Evolutionary conservation across 2,888 invertebrate species (phyloP).

Genomic region (Sinotaia quadrata): DNA sequence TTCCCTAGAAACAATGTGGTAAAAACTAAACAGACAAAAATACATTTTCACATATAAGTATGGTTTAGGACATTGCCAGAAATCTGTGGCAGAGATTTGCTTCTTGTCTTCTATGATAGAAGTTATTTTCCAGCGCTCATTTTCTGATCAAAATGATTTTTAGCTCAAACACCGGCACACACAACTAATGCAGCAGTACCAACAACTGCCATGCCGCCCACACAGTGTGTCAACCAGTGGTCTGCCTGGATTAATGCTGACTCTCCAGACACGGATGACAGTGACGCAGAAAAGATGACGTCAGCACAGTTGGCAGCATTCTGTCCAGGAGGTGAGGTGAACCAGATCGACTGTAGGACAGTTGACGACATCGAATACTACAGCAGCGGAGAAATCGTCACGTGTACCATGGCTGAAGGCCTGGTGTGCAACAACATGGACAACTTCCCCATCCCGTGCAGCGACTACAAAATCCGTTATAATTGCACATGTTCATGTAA

Average conservation of each 20-base stretch:
- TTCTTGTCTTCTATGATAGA: too few relatives aligned
- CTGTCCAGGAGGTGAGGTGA: constrained; percentile 56
- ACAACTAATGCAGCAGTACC: not conserved
- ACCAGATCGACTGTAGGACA: constrained; percentile 61
- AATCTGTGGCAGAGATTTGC: too few relatives aligned
- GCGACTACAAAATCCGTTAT: constrained; percentile 59
- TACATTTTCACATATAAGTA: too few relatives aligned
- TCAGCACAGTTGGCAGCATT: constrained; percentile 43
- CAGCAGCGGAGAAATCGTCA: constrained; percentile 48
- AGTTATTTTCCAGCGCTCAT: too few relatives aligned
- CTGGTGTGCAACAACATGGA: constrained; percentile 77
- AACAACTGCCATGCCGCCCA: not conserved
- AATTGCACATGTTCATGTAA: constrained; percentile 56
- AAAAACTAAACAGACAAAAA: too few relatives aligned
- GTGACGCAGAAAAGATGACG: constrained; percentile 49
- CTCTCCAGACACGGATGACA: constrained; percentile 42
- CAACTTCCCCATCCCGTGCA: constrained; percentile 44
- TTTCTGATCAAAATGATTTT: too few relatives aligned
- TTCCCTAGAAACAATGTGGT: too few relatives aligned
- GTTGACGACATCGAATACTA: constrained; percentile 45
- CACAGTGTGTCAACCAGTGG: constrained; percentile 40
- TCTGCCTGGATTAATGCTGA: constrained; percentile 54
- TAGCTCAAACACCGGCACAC: too few relatives aligned
- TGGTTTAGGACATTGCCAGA: too few relatives aligned
- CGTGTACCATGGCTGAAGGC: constrained; percentile 78